Conservation (phyloP, 1,140 invertebrate genomes). For the Phymorhynchus buccinoides region DNA sequence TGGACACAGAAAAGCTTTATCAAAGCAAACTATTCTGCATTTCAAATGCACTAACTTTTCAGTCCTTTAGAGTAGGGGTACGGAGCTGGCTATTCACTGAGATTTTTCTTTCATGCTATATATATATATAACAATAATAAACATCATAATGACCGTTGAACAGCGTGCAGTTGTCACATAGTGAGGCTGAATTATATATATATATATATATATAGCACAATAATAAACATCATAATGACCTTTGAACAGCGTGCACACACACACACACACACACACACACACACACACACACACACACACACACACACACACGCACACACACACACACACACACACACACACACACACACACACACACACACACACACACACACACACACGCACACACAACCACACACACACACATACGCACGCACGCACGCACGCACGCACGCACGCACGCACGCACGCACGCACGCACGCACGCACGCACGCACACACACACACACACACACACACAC, state of each 20-base stretch:
- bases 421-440: constrained; percentile 7
- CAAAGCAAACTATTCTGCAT: too few relatives aligned
- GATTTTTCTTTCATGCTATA: too few relatives aligned
- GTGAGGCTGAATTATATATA: not conserved
- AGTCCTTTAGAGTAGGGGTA: too few relatives aligned
- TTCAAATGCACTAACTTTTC: too few relatives aligned
- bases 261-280: constrained; percentile 6
- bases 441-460: too few relatives aligned
- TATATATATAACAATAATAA: not conserved
- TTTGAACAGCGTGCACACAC: not conserved
- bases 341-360: constrained; percentile 14
- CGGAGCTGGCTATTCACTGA: too few relatives aligned
- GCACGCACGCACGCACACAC: not conserved
- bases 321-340: constrained; percentile 23
- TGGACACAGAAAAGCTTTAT: too few relatives aligned
- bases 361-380: not conserved
- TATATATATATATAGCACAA: too few relatives aligned
- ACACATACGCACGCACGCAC: not conserved
- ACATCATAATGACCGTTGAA: not conserved
- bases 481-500: constrained; percentile 27
- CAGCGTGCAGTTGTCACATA: constrained; percentile 41
- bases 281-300: constrained; percentile 30
- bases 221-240: too few relatives aligned
- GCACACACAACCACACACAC: not conserved
- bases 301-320: constrained; percentile 13